phyloP scores from a whole-genome alignment of 2,888 invertebrate species.

The Amorpha juglandis region DNA sequence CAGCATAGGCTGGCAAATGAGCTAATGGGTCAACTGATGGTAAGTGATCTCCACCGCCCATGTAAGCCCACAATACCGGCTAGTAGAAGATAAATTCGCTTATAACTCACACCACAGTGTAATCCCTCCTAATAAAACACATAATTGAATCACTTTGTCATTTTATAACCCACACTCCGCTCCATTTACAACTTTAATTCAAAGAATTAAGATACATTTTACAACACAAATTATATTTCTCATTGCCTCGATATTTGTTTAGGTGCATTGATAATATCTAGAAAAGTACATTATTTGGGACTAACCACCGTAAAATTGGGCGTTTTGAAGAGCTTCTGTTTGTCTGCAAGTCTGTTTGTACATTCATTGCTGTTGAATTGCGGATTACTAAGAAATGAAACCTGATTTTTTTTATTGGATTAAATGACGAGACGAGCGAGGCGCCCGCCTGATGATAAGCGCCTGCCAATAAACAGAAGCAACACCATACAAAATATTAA shows the following conservation, averaged over 20 bases:
- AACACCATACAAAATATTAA: too few species aligned
- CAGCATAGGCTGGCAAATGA: too few species aligned
- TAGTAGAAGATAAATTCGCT: slow-evolving; percentile 3
- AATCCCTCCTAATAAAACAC: slow-evolving; percentile 26
- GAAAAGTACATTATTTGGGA: background rate
- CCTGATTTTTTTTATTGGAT: too few species aligned
- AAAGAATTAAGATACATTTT: background rate
- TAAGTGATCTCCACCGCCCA: too few species aligned
- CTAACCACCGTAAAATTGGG: slow-evolving; percentile 17
- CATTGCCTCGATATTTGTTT: slow-evolving; percentile 55
- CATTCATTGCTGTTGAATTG: slow-evolving; percentile 8
- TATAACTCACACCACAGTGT: slow-evolving; percentile 18
- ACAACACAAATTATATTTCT: background rate
- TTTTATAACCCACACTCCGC: background rate
- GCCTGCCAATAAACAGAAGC: too few species aligned
- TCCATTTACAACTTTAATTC: slow-evolving; percentile 24
- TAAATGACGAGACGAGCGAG: too few species aligned
- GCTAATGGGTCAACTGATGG: too few species aligned
- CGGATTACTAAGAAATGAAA: background rate
- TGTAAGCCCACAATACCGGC: too few species aligned
- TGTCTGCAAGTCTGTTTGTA: background rate
- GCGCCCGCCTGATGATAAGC: too few species aligned
- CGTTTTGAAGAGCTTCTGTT: slow-evolving; percentile 1
- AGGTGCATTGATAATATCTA: slow-evolving; percentile 66
- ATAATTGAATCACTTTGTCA: slow-evolving; percentile 25